Evolutionary conservation across 2,797 vertebrate genomes (phyloP), one percentile per base, ranked within the genome.

Genomic region (Gallinago stenura): DNA sequence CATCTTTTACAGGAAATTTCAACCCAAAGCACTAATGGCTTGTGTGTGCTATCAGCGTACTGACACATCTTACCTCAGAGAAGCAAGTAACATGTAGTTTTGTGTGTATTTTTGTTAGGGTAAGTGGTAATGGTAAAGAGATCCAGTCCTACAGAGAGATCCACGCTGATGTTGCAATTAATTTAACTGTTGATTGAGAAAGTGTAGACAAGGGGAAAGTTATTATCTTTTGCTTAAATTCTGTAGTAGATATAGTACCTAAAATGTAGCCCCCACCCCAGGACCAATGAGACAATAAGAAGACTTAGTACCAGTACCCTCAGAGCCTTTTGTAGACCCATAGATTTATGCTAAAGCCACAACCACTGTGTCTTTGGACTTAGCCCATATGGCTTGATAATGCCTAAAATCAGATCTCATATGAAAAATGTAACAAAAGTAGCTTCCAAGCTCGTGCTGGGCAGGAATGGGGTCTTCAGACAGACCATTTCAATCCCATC

Each of bases 391-490:
- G 3, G 2, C 2, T 19, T 6, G 21, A 30, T 1, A 33, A 56
- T 57, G 8, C 10, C 64, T 35, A 20, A 92, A 92, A 68, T 50
- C 33, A 50, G 8, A 51, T 57, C 9, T 53, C 26, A 5, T n/a
- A 17, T 16, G 25, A 53, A 79, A 82, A 85, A 79, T 13, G 2
- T 33, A 56, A 66, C 9, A 30, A 14, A 76, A 51, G 7, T 28
- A 28, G 83, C 10, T 85, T 83, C 37, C 30, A 26, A 70, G 76
- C 31, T 51, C 41, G 18, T 20, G 6, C 7, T 71, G 16, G 7
- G 19, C 22, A 51, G n/a, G 37, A 39, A 7, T 7, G 43, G 0
- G 0, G 2, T n/a, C 54, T 78, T 31, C 39, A 85, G 8, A 10
- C 64, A 80, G 33, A n/a, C 8, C 0, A 0, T 60, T 83, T 68